Percentiles rank a stretch among this genome's conserved stretches.
Evolutionary conservation across 2,888 invertebrate genomes (phyloP).

Genomic region (Syritta pipiens): DNA sequence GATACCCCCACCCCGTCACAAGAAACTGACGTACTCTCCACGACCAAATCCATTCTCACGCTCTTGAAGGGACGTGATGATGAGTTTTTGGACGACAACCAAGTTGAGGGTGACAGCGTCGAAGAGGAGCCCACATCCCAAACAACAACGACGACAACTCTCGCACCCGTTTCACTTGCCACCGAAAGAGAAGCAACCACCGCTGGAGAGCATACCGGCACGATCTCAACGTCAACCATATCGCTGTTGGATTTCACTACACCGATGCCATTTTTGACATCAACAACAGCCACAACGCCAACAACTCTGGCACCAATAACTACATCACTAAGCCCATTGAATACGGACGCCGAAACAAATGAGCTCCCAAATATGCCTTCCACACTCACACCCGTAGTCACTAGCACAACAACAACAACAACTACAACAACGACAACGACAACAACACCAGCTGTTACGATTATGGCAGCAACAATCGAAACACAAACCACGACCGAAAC

Average conservation of each 20-base stretch:
- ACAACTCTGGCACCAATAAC: constrained; percentile 41
- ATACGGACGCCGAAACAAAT: constrained; percentile 47
- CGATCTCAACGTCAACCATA: constrained; percentile 46
- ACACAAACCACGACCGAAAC: constrained; percentile 48
- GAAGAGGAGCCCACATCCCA: constrained; percentile 14
- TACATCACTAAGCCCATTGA: constrained; percentile 42
- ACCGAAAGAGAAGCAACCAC: constrained; percentile 45
- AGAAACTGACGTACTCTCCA: constrained; percentile 3
- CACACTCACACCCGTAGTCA: constrained; percentile 29
- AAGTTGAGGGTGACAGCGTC: constrained; percentile 65
- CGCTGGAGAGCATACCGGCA: constrained; percentile 42
- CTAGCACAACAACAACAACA: constrained; percentile 66
- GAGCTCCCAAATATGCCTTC: constrained; percentile 31
- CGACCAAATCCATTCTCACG: background rate
- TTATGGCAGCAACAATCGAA: constrained; percentile 58
- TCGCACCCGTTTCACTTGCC: constrained; percentile 10
- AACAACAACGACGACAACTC: constrained; percentile 62
- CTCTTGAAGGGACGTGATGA: constrained; percentile 5
- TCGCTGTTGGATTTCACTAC: constrained; percentile 56
- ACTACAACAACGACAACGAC: constrained; percentile 54
- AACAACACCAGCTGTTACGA: constrained; percentile 64
- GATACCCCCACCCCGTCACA: too few relatives aligned
- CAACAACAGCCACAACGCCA: constrained; percentile 43
- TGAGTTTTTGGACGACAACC: constrained; percentile 67
- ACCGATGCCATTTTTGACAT: constrained; percentile 54